A percentile compares a stretch with the other conserved stretches of the same genome.
These are phyloP conservation scores for Heliothis peltigera DNA, from an alignment of 2,888 invertebrate genomes.

Conservation along the genomic window DNA sequence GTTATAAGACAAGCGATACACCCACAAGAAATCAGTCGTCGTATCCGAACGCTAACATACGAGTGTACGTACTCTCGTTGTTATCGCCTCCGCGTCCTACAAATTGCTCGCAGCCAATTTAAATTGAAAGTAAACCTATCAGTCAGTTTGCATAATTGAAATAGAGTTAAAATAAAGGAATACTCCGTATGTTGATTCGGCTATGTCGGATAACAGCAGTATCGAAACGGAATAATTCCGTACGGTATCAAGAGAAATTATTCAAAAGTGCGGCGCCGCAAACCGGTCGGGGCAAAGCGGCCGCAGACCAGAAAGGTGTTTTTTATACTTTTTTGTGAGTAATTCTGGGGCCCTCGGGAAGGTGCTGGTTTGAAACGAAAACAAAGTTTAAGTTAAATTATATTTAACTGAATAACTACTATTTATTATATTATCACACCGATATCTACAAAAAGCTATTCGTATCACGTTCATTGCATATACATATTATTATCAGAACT, in stretches of 20 bases:
- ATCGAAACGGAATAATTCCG: constrained; percentile 60
- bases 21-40: neutral
- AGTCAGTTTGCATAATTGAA: constrained; percentile 8
- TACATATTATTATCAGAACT: too few relatives aligned
- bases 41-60: neutral
- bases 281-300: constrained; percentile 33
- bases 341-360: constrained; percentile 47
- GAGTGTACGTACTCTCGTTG: neutral
- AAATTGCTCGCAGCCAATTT: constrained; percentile 22
- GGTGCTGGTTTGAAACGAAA: constrained; percentile 13
- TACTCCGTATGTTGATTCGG: constrained; percentile 16
- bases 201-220: constrained; percentile 47
- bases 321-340: constrained; percentile 61
- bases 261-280: constrained; percentile 64
- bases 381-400: neutral
- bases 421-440: neutral
- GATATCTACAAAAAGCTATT: neutral
- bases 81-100: constrained; percentile 8
- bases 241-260: constrained; percentile 68
- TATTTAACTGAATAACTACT: neutral
- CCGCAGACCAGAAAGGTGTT: constrained; percentile 54
- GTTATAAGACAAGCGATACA: neutral
- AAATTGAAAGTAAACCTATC: constrained; percentile 5
- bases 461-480: neutral
- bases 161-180: constrained; percentile 16